Percentiles rank a stretch among this genome's conserved stretches.
phyloP scores from a whole-genome alignment of 35 echinoderm and acorn worm species.

The Heliocidaris erythrogramma region DNA sequence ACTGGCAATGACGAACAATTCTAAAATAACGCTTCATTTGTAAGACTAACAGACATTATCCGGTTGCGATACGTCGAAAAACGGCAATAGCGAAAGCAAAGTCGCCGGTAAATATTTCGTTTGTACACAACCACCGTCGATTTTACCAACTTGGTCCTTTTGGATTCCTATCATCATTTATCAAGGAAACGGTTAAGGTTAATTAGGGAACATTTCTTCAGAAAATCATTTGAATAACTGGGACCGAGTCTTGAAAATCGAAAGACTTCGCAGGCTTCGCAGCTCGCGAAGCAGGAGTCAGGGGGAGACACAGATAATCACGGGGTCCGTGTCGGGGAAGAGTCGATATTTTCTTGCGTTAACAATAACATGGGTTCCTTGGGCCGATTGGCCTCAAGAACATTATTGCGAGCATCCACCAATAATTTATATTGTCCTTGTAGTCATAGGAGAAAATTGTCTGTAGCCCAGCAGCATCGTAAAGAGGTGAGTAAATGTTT shows the following conservation, averaged over 20 bases:
- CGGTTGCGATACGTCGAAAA: not conserved
- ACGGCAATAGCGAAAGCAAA: not conserved
- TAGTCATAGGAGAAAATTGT: not conserved
- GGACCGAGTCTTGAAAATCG: not conserved
- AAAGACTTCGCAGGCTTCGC: not conserved
- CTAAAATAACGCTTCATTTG: not conserved
- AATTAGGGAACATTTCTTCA: not conserved
- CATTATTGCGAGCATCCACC: not conserved
- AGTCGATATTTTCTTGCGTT: not conserved
- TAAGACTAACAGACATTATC: not conserved
- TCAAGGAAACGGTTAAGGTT: not conserved
- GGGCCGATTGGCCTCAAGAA: conserved; percentile 18
- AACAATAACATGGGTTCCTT: conserved; percentile 27
- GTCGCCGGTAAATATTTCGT: not conserved
- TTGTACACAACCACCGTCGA: not conserved
- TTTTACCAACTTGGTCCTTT: not conserved
- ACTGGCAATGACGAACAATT: not conserved
- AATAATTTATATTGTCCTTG: not conserved
- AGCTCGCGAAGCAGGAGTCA: not conserved
- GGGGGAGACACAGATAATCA: not conserved
- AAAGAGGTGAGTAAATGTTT: not conserved
- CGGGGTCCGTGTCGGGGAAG: not conserved
- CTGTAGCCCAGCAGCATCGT: not conserved
- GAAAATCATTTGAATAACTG: not conserved
- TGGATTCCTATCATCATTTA: not conserved